Percentiles rank a stretch among this genome's conserved stretches.
These are phyloP conservation scores for Danio kyathit DNA, from an alignment of 2,797 vertebrate genomes.

Conservation along the genomic window DNA sequence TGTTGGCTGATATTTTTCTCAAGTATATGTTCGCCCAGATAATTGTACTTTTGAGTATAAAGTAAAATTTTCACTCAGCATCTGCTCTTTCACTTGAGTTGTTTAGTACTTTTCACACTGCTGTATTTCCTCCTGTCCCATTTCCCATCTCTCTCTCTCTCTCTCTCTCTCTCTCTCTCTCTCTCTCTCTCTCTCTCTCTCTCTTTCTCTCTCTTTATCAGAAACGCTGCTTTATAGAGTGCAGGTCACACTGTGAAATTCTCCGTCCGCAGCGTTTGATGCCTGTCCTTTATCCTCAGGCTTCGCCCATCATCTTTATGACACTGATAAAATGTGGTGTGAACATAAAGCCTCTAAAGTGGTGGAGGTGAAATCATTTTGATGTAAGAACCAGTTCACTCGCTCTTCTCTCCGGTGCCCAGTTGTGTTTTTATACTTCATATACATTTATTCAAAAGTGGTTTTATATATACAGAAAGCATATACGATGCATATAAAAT, in stretches of 20 bases:
- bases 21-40: no score
- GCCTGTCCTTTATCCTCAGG: constrained; percentile 38
- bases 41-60: no score
- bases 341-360: constrained; percentile 48
- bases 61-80: no score
- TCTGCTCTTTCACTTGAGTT: no score
- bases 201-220: no score
- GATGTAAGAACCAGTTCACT: constrained; percentile 38
- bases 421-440: constrained; percentile 21
- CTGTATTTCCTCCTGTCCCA: not conserved
- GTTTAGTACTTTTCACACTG: no score
- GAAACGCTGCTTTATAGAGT: constrained; percentile 7
- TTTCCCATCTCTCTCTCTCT: constrained; percentile 31
- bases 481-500: no score
- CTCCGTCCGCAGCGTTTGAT: constrained; percentile 37
- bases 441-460: no score
- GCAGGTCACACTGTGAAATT: constrained; percentile 36
- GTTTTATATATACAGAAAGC: no score
- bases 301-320: constrained; percentile 55
- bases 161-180: constrained; percentile 34
- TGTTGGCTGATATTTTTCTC: no score
- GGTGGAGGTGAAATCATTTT: constrained; percentile 28
- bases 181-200: not conserved
- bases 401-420: constrained; percentile 8
- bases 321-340: constrained; percentile 57